These are phyloP conservation scores for Acanthaster planci DNA, from an alignment of 35 echinoderm and acorn worm species.

Conservation along the genomic window DNA sequence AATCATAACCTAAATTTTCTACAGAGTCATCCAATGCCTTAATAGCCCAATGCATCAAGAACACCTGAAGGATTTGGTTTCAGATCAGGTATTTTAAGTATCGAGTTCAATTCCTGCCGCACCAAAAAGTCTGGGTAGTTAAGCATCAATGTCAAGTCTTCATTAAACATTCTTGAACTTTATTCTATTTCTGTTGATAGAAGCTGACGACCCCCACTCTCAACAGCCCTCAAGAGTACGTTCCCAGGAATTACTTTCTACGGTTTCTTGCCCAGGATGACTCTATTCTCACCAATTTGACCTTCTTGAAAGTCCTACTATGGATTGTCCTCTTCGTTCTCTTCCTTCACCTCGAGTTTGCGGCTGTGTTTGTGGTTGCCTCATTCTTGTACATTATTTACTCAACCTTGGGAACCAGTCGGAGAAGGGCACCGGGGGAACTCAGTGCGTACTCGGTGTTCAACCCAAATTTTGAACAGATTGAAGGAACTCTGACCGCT, in stretches of 20 bases:
- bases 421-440: constrained; percentile 58
- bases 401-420: constrained; percentile 59
- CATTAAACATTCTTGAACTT: background rate
- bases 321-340: constrained; percentile 73
- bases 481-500: constrained; percentile 87
- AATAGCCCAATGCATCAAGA: too few species aligned
- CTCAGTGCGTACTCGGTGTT: constrained; percentile 97
- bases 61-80: too few species aligned
- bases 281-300: constrained; percentile 2
- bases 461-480: constrained; percentile 92
- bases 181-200: background rate
- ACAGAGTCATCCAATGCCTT: too few species aligned
- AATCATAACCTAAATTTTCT: too few species aligned
- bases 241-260: background rate
- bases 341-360: constrained; percentile 77
- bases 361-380: constrained; percentile 67
- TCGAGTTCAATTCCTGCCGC: too few species aligned
- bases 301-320: constrained; percentile 58
- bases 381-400: constrained; percentile 83
- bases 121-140: too few species aligned
- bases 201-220: background rate
- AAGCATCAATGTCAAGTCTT: too few species aligned
- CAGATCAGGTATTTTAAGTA: too few species aligned
- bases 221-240: background rate
- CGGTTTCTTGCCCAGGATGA: background rate